Base-by-base conservation (phyloP, 2,113 vertebrate genomes). In the Campylorhamphus procurvoides region DNA sequence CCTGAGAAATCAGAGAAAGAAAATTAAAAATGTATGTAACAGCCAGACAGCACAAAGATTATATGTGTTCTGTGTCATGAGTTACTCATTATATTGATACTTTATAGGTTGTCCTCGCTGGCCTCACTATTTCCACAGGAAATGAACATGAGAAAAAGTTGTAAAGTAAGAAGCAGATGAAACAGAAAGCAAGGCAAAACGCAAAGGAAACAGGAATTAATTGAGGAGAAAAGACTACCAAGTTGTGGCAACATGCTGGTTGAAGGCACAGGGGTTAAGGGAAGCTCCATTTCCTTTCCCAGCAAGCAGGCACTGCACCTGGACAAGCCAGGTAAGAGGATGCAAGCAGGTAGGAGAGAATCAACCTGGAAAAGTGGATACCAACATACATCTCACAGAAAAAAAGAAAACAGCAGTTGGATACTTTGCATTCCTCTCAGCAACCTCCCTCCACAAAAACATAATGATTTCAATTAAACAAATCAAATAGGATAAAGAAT, bases 1-100 rank as follows among this genome's bases (percentile, higher is more conserved):
- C 91, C 88, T 94, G 60, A 95, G 88, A 84, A 93, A 94, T 74
- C 42, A 92, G 77, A 96, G 72, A 92, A 87, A 93, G 31, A 92
- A 92, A 88, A 85, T 83, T 50, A 4, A 58, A 79, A 66, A 79
- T 18, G 37, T 37, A 46, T 39, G 90, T 66, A 88, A 67, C 25
- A 80, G 82, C 14, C 72, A 80, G 79, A 85, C 2, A 85, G 49
- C 75, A 92, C 58, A 83, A 88, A 87, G 66, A 66, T 40, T 33
- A 22, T 6, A 22, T 2, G 10, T 16, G 39, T 22, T 47, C 60
- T 72, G 37, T 79, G 13, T 37, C 29, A 24, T 16, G 47, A 79
- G 33, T 33, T 53, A 56, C 68, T 83, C 22, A 5, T 29, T 62
- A 50, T 9, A 58, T 17, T 59, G 44, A 60, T 16, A 68, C 39